Percentiles rank a stretch among this genome's conserved stretches.
Evolutionary conservation across 1,140 invertebrate species (phyloP).

Genomic region (Drosophila erecta): DNA sequence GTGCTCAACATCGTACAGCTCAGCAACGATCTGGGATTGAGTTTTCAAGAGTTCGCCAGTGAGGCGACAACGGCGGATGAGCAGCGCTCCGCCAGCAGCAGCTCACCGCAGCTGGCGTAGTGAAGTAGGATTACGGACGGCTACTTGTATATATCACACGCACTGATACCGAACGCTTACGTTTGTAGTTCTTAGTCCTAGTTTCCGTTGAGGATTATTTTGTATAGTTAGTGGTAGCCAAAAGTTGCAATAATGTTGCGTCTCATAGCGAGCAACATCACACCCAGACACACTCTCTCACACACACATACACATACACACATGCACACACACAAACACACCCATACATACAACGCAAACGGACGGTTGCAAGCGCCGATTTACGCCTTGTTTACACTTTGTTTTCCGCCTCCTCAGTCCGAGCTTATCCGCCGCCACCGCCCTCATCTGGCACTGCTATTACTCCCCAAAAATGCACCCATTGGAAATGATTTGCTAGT

Average conservation of each 20-base stretch:
- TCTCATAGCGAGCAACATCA: slow-evolving; percentile 77
- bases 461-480: slow-evolving; percentile 23
- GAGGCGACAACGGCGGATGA: slow-evolving; percentile 56
- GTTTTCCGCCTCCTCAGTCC: slow-evolving; percentile 11
- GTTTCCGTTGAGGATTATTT: slow-evolving; percentile 59
- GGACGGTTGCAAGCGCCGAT: slow-evolving; percentile 28
- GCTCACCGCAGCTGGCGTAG: slow-evolving; percentile 69
- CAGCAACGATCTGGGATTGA: slow-evolving; percentile 58
- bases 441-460: slow-evolving; percentile 25
- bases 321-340: slow-evolving; percentile 20
- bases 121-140: slow-evolving; percentile 1
- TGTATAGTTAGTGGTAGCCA: slow-evolving; percentile 80
- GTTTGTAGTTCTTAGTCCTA: slow-evolving; percentile 60
- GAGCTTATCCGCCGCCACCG: background rate
- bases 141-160: slow-evolving; percentile 38
- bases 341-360: slow-evolving; percentile 8
- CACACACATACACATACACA: slow-evolving; percentile 36
- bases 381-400: slow-evolving; percentile 22
- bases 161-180: slow-evolving; percentile 55
- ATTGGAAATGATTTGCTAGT: slow-evolving; percentile 73
- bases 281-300: slow-evolving; percentile 55
- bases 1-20: slow-evolving; percentile 68
- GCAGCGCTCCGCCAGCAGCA: slow-evolving; percentile 63
- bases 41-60: slow-evolving; percentile 63
- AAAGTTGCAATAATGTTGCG: slow-evolving; percentile 80